A percentile compares a stretch with the other conserved stretches of the same genome.
These are phyloP conservation scores for Xanthia icteritia DNA, from an alignment of 2,888 invertebrate genomes.

Conservation along the genomic window DNA sequence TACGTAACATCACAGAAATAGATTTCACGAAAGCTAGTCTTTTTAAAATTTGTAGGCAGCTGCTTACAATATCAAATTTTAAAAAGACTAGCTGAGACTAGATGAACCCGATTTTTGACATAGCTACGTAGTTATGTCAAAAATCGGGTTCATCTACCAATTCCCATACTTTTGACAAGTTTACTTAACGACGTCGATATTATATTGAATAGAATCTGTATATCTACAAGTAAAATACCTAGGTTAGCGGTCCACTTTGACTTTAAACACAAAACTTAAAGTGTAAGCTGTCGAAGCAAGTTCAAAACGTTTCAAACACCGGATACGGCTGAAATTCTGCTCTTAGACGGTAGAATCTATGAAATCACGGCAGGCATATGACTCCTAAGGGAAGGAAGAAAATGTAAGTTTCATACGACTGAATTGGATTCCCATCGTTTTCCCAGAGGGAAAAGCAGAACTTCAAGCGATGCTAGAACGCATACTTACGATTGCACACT, in stretches of 20 bases:
- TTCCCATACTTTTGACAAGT: too few species aligned
- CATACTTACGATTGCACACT: conserved; percentile 26
- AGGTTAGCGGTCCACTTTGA: neutral
- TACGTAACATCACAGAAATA: neutral
- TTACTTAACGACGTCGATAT: neutral
- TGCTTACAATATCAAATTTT: too few species aligned
- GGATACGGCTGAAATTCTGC: conserved; percentile 19
- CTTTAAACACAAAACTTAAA: conserved; percentile 8
- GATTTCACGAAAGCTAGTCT: neutral
- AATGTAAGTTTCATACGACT: conserved; percentile 57
- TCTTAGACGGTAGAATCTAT: conserved; percentile 36
- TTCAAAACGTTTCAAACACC: conserved; percentile 27
- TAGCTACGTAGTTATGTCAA: too few species aligned
- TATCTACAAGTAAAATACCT: neutral
- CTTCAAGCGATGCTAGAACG: conserved; percentile 22
- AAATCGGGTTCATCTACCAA: neutral
- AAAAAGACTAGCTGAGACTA: too few species aligned
- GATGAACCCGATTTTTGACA: too few species aligned
- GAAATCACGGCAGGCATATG: conserved; percentile 48
- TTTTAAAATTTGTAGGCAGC: neutral
- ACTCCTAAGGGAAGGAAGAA: conserved; percentile 54
- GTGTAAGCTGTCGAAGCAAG: conserved; percentile 1
- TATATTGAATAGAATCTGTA: neutral
- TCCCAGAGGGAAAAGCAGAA: conserved; percentile 30
- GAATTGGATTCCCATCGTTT: conserved; percentile 51